A percentile compares a stretch with the other conserved stretches of the same genome.
Evolutionary conservation across 2,797 vertebrate genomes (phyloP).

Genomic region (Schizothorax lantsangensis): DNA sequence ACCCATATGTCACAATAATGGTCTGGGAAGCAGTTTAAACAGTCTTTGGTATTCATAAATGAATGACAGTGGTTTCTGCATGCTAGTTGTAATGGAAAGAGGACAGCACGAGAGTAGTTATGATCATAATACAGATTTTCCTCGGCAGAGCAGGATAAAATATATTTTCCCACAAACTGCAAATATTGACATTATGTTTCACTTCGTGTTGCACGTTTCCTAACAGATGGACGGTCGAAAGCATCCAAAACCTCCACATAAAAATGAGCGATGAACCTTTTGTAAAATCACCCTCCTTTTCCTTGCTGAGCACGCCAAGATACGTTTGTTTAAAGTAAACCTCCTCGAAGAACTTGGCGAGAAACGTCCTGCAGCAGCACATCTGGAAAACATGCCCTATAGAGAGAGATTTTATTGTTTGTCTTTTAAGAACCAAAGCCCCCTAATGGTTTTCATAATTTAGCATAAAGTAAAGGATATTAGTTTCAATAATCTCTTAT

Average conservation of each 20-base stretch:
- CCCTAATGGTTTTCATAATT: constrained; percentile 65
- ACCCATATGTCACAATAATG: constrained; percentile 35
- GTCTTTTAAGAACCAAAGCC: constrained; percentile 61
- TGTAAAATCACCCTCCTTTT: constrained; percentile 56
- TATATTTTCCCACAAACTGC: constrained; percentile 39
- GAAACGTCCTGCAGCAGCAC: constrained; percentile 62
- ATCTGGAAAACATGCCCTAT: constrained; percentile 79
- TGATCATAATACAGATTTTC: constrained; percentile 29
- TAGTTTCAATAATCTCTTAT: constrained; percentile 65
- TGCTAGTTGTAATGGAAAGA: constrained; percentile 32
- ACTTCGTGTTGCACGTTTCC: constrained; percentile 57
- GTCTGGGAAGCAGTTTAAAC: constrained; percentile 24
- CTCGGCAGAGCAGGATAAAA: constrained; percentile 23
- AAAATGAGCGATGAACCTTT: constrained; percentile 74
- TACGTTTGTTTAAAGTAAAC: constrained; percentile 74
- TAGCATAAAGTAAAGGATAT: constrained; percentile 65
- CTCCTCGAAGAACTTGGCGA: constrained; percentile 79
- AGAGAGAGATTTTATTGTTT: constrained; percentile 58
- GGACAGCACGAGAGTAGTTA: constrained; percentile 10
- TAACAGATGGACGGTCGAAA: constrained; percentile 70
- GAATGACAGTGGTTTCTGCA: not conserved
- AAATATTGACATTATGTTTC: constrained; percentile 66
- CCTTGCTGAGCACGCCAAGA: constrained; percentile 67
- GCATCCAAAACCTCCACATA: constrained; percentile 70
- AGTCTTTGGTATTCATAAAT: constrained; percentile 45